Evolutionary conservation across 2,797 vertebrate species (phyloP), one percentile per base, ranked within the genome.

Genomic region (Vireo griseus): DNA sequence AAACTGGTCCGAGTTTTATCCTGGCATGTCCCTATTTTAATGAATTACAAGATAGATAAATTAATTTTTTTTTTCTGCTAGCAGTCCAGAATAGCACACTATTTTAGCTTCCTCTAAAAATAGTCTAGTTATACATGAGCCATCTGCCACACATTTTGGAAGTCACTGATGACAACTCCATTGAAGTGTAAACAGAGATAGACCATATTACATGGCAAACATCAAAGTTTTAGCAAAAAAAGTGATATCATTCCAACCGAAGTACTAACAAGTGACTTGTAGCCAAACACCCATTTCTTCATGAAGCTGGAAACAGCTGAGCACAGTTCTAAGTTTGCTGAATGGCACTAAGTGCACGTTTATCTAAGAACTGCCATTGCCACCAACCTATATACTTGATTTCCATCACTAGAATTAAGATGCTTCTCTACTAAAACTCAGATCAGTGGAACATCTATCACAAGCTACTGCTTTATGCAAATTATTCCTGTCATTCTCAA

Each of bases 1-100:
- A 31, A 79, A 82, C 26, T 69, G 9, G 29, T 58, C 22, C 47
- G 58, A 28, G 13, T 58, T 73, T 89, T 79, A 79, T 42, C 39
- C 28, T 76, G 33, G 26, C 37, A 37, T 5, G 15, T 3, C 10
- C 13, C 16, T 31, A 40, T 42, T 87, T 85, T 61, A 80, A 65
- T 0, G 0, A 55, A 68, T 35, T 42, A 37, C 15, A 85, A 69
- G 20, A 61, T 0, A 24, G 6, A 58, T 5, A 48, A 52, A 48
- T 51, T 7, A 22, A 37, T 5, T 11, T 35, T 50, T 11, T n/a
- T 76, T 75, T 86, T 67, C 68, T 25, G 14, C 26, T 63, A 75
- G 39, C 25, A 51, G 17, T 57, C 13, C 20, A 80, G n/a, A 90
- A 35, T 28, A 80, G 86, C 33, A 51, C 3, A 50, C 6, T 17